These are phyloP conservation scores for Psittacula echo DNA, from an alignment of 2,797 vertebrate species.

Conservation along the genomic window DNA sequence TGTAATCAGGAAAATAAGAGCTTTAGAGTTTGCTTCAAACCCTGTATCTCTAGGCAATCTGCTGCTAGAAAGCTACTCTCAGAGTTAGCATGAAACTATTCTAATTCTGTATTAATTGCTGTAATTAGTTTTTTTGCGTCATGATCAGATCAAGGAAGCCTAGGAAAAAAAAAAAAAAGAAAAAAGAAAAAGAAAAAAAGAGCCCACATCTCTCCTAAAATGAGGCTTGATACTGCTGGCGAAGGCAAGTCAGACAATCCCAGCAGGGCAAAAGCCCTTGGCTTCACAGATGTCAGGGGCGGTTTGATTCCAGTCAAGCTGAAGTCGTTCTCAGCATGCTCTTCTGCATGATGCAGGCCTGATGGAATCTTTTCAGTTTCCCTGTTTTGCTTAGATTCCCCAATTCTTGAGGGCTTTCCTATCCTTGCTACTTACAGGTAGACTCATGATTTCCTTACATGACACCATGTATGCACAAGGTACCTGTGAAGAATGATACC, in stretches of 20 bases:
- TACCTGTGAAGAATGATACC: not conserved
- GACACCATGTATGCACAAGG: not conserved
- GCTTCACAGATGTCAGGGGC: not conserved
- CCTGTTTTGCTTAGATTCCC: not conserved
- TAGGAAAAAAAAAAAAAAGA: not conserved
- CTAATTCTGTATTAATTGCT: slow-evolving; percentile 74
- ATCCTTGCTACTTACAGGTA: not conserved
- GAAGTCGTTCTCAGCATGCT: not conserved
- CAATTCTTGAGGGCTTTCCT: not conserved
- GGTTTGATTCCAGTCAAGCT: not conserved
- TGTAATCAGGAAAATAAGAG: slow-evolving; percentile 74
- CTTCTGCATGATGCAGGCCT: not conserved
- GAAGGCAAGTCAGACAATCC: not conserved
- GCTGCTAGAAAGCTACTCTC: slow-evolving; percentile 69
- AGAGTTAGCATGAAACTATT: slow-evolving; percentile 72
- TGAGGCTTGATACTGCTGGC: not conserved
- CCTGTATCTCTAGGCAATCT: slow-evolving; percentile 69
- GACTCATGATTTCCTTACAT: accelerated
- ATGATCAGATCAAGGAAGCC: slow-evolving; percentile 71
- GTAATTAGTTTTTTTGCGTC: slow-evolving; percentile 72
- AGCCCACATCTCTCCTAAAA: slow-evolving; percentile 1
- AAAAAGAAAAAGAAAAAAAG: not conserved
- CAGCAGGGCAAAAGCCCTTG: not conserved
- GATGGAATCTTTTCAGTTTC: not conserved
- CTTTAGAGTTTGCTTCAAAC: slow-evolving; percentile 69